These are phyloP conservation scores for Heliconius hewitsoni DNA, from an alignment of 1,140 invertebrate species.

Conservation along the genomic window DNA sequence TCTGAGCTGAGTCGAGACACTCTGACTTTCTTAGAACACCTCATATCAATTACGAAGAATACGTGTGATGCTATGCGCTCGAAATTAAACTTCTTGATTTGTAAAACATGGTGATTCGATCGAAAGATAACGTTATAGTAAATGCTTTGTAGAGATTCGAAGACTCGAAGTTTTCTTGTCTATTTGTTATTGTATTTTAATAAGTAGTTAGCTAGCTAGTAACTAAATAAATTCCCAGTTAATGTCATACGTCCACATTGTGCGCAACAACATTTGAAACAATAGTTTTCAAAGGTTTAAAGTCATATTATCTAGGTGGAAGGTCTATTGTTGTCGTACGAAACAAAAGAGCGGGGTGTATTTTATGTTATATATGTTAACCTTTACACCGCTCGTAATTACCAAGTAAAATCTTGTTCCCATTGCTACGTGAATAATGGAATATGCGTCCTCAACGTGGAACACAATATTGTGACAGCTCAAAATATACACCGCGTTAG, in stretches of 20 bases:
- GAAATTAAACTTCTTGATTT: neutral
- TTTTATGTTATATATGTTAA: conserved; percentile 39
- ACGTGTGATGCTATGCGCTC: conserved; percentile 21
- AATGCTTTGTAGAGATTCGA: neutral
- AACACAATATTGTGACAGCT: conserved; percentile 32
- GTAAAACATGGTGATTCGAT: neutral
- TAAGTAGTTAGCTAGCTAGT: neutral
- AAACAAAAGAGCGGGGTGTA: conserved; percentile 28
- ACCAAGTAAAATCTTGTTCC: conserved; percentile 45
- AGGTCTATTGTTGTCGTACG: conserved; percentile 28
- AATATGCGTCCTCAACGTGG: conserved; percentile 27
- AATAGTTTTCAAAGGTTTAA: conserved; percentile 24
- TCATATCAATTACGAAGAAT: conserved; percentile 33
- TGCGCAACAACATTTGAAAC: neutral
- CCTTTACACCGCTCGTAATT: conserved; percentile 45
- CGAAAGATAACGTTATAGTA: neutral
- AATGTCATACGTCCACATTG: neutral
- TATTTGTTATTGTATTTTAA: neutral
- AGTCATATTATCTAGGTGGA: conserved; percentile 24
- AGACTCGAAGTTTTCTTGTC: too few relatives aligned
- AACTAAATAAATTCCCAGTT: neutral
- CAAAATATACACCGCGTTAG: conserved; percentile 20
- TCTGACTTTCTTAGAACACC: conserved; percentile 28
- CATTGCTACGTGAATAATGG: conserved; percentile 43
- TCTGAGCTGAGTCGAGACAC: conserved; percentile 28